Percentiles rank a stretch among this genome's conserved stretches.
Conservation (phyloP, 2,113 vertebrate species). For the Plotosus lineatus region DNA sequence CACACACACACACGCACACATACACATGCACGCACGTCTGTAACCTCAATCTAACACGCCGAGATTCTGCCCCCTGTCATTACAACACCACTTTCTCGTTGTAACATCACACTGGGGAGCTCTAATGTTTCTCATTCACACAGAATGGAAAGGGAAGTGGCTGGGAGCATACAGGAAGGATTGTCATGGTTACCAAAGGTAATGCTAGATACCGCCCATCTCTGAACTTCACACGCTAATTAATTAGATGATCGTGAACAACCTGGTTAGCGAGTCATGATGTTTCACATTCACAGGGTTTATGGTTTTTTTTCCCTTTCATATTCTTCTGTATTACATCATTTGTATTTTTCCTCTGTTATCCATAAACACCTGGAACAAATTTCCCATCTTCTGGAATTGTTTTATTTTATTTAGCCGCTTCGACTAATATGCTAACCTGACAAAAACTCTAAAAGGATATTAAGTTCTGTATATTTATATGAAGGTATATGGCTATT, state of each 20-base stretch:
- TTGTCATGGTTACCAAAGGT: background rate
- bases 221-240: background rate
- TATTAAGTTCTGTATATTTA: background rate
- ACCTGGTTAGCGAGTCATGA: background rate
- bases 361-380: background rate
- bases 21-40: background rate
- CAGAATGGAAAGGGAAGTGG: background rate
- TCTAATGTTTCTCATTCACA: background rate
- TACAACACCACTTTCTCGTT: background rate
- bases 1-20: slow-evolving; percentile 23
- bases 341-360: background rate
- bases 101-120: slow-evolving; percentile 14
- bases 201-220: background rate
- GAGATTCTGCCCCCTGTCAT: background rate
- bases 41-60: background rate
- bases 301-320: background rate
- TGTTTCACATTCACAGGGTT: background rate
- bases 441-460: background rate
- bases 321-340: background rate
- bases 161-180: background rate
- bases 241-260: background rate
- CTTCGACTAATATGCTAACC: background rate
- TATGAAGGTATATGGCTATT: background rate
- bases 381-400: background rate
- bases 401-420: background rate